Evolutionary conservation across 1,140 invertebrate genomes (phyloP), one percentile per base, ranked within the genome.

Genomic region (Steinernema feltiae): DNA sequence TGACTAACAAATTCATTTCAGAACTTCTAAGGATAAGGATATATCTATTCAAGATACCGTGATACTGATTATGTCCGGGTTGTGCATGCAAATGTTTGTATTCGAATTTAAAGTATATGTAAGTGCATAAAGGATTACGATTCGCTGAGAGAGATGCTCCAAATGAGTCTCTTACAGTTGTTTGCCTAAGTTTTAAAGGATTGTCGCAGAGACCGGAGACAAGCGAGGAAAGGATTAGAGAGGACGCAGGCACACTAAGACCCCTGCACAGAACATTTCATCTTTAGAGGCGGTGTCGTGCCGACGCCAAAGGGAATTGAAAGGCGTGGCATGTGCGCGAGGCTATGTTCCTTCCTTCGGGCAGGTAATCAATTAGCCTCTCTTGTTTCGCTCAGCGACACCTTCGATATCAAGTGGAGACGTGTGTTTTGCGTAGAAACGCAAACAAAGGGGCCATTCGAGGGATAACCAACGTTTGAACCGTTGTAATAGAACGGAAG

Each of bases 311-410:
- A 63, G 53, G 53, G 53, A 27, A 21, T 3, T 27, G 53, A 17
- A 27, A 27, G 12, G 53, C 53, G 53, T 12, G 53, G 12, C 53
- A 18, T 7, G 18, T 63, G 24, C 15, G 15, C 53, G 15, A n/a
- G n/a, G n/a, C n/a, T n/a, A n/a, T n/a, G n/a, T n/a, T n/a, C n/a
- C n/a, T n/a, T n/a, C 24, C 53, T 63, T 63, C 24, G 53, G 24
- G 24, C 53, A 63, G 53, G 53, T 63, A 63, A 63, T 63, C 53
- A 63, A 63, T 63, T 63, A 63, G 53, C 53, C 53, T 7, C 24
- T 63, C 53, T 63, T 63, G 53, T 63, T 63, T 27, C 41, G 41
- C 7, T 12, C 15, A 27, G 24, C 53, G 53, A 63, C 53, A 63
- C 53, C 53, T 63, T 27, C 53, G 53, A 41, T 18, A 41, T 41